Base-by-base conservation (phyloP, 2,888 invertebrate species). In the Ctena decussata region DNA sequence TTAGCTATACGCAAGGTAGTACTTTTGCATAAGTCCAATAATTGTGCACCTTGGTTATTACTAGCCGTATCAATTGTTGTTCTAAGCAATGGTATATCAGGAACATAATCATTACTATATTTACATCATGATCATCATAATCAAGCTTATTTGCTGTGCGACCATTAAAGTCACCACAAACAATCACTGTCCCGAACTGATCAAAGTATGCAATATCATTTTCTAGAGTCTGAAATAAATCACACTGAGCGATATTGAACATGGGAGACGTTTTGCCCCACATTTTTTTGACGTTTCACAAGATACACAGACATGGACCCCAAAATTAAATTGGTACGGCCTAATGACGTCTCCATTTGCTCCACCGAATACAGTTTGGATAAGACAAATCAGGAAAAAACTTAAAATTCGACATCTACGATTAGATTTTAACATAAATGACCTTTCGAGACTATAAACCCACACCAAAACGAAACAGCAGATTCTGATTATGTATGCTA, bases 201-300 rank as follows among this genome's bases (percentile, higher is more conserved):
- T 70, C 70, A 37, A 70, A 70, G 21, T 70, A 5, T 37, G 1
- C 3, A n/a, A 79, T 79, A 79, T 79, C 79, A 46, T 76, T 72
- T 77, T 80, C 71, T 37, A 84, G 60, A 5, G 76, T 37, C 18
- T 71, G 30, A 77, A 77, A 82, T 21, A 82, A 73, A 71, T 77
- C 77, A 21, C 49, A 35, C 65, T 73, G 35, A 72, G 41, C 65
- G n/a, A 60, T 77, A 72, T 80, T 72, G 37, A 74, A 80, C n/a
- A 78, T 49, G 6, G 80, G 76, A 24, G 84, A 84, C 32, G 69
- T 27, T 24, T 82, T 77, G 11, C 60, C 32, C 82, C 72, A 82
- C 27, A 82, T 46, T n/a, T n/a, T n/a, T n/a, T n/a, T n/a, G n/a
- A n/a, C n/a, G n/a, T n/a, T n/a, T n/a, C n/a, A n/a, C n/a, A n/a